phyloP scores from a whole-genome alignment of 2,113 vertebrate species.

The Orcinus orca region DNA sequence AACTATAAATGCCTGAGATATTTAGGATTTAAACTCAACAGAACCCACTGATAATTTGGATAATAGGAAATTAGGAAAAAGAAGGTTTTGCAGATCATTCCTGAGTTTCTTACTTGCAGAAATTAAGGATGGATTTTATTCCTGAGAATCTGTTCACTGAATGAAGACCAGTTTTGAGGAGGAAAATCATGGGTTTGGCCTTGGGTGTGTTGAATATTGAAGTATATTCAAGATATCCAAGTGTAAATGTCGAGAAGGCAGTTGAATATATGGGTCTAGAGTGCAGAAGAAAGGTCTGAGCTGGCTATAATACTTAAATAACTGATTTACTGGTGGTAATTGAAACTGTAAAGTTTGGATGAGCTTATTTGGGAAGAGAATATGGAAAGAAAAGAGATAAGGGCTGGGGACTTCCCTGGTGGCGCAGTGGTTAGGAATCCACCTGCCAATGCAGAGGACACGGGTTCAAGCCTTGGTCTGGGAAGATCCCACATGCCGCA shows the following conservation, averaged over 20 bases:
- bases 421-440: too few relatives aligned
- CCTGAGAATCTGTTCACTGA: background rate
- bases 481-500: too few relatives aligned
- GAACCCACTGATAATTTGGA: background rate
- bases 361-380: background rate
- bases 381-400: background rate
- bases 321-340: background rate
- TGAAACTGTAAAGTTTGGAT: background rate
- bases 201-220: background rate
- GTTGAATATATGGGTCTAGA: background rate
- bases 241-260: background rate
- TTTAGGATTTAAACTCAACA: background rate
- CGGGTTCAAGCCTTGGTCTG: too few relatives aligned
- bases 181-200: background rate
- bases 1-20: background rate
- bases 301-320: background rate
- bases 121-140: background rate
- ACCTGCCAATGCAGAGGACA: too few relatives aligned
- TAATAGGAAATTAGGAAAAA: background rate
- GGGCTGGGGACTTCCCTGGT: too few relatives aligned
- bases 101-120: background rate
- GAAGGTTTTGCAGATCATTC: background rate
- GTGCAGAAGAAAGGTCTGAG: background rate
- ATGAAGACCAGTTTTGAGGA: background rate
- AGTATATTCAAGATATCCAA: background rate